These are phyloP conservation scores for Pyralis farinalis DNA, from an alignment of 2,888 invertebrate species.

Conservation along the genomic window DNA sequence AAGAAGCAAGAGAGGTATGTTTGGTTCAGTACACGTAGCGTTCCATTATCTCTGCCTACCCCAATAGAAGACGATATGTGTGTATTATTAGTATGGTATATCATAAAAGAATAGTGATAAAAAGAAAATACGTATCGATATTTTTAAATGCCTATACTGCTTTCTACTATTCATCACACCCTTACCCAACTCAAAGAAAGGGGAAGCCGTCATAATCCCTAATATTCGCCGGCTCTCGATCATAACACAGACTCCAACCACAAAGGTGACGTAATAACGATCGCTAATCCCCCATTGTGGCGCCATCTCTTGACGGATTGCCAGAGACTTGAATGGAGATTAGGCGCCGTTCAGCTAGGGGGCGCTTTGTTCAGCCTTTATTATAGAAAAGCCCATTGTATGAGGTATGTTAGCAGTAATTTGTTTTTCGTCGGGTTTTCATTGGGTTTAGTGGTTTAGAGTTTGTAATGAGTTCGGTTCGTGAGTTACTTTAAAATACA, in stretches of 20 bases:
- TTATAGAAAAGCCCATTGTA: slow-evolving; percentile 62
- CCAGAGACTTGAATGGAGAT: slow-evolving; percentile 66
- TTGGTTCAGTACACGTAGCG: no score
- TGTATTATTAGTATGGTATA: no score
- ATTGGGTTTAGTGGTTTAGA: slow-evolving; percentile 27
- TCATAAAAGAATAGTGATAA: no score
- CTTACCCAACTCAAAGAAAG: slow-evolving; percentile 34
- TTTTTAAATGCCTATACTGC: slow-evolving; percentile 10
- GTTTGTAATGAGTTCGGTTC: no score
- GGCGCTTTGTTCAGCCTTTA: slow-evolving; percentile 65
- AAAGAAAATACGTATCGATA: no score
- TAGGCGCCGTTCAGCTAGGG: slow-evolving; percentile 45
- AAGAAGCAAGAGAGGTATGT: no score
- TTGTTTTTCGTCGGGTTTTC: slow-evolving; percentile 58
- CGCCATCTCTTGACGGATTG: slow-evolving; percentile 79
- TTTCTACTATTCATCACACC: slow-evolving; percentile 7
- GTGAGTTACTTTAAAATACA: no score
- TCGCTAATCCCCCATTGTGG: slow-evolving; percentile 75
- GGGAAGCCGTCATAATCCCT: slow-evolving; percentile 73
- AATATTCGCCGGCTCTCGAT: slow-evolving; percentile 73
- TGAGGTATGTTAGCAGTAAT: slow-evolving; percentile 45
- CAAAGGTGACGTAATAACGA: slow-evolving; percentile 77
- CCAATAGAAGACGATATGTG: no score
- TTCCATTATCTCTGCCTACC: no score
- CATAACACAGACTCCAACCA: slow-evolving; percentile 59